A percentile compares a stretch with the other conserved stretches of the same genome.
Conservation (phyloP, 1,140 invertebrate genomes). For the Druon quercuslanigerum region DNA sequence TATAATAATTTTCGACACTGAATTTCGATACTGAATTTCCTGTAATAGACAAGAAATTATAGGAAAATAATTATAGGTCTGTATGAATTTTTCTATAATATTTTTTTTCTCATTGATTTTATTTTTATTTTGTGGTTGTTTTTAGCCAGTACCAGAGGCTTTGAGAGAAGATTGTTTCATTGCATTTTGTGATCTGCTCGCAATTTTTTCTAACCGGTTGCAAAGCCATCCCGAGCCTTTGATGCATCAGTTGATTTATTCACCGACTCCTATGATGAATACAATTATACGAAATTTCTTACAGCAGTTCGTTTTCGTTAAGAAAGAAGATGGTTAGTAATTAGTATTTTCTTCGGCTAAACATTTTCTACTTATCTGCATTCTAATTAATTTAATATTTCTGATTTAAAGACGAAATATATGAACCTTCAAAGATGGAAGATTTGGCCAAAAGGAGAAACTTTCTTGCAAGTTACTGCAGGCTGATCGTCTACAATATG, state of each 20-base stretch:
- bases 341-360: slow-evolving; percentile 40
- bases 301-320: slow-evolving; percentile 94
- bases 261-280: slow-evolving; percentile 87
- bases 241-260: slow-evolving; percentile 85
- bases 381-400: slow-evolving; percentile 5
- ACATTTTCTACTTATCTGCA: no score
- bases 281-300: slow-evolving; percentile 93
- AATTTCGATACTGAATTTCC: no score
- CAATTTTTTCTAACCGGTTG: slow-evolving; percentile 94
- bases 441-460: slow-evolving; percentile 96
- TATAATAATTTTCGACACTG: no score
- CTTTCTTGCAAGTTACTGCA: slow-evolving; percentile 97
- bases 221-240: slow-evolving; percentile 77
- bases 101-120: no score
- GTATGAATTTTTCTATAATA: no score
- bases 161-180: slow-evolving; percentile 85
- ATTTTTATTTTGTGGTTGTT: slow-evolving; percentile 10
- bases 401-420: slow-evolving; percentile 81
- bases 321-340: slow-evolving; percentile 84
- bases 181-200: slow-evolving; percentile 94
- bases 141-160: slow-evolving; percentile 55
- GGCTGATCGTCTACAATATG: slow-evolving; percentile 98
- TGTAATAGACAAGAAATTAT: no score
- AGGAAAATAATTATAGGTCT: no score
- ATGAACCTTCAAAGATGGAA: slow-evolving; percentile 96